Evolutionary conservation across 1,140 invertebrate species (phyloP).

Genomic region (Lordiphosa collinella): DNA sequence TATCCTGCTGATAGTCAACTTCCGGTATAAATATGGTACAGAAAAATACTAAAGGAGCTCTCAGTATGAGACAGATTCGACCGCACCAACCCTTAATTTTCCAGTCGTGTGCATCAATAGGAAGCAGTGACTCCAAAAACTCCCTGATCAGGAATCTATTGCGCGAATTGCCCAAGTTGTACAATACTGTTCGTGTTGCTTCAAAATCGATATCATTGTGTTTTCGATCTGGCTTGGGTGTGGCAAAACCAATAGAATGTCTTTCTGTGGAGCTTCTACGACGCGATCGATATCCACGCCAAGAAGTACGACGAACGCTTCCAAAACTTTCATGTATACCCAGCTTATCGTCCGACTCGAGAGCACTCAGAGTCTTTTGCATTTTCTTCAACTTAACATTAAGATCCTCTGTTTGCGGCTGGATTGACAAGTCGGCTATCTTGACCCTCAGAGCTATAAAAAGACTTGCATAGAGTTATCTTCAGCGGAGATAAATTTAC

Average conservation of each 20-base stretch:
- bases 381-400: no score
- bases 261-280: not conserved
- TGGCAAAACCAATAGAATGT: constrained; percentile 2
- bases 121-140: constrained; percentile 21
- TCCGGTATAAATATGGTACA: constrained; percentile 23
- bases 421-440: not conserved
- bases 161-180: constrained; percentile 20
- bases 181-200: constrained; percentile 6
- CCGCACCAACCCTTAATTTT: not conserved
- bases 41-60: constrained; percentile 16
- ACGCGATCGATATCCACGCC: not conserved
- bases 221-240: not conserved
- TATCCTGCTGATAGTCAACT: constrained; percentile 36
- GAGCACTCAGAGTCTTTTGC: no score
- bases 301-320: not conserved
- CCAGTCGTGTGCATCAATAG: constrained; percentile 35
- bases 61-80: not conserved
- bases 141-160: constrained; percentile 28
- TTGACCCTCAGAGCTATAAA: no score
- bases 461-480: not conserved
- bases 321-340: not conserved
- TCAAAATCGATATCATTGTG: constrained; percentile 1
- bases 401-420: not conserved
- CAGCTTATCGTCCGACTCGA: no score
- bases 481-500: not conserved